Evolutionary conservation across 2,888 invertebrate species (phyloP), one percentile per base, ranked within the genome.

Genomic region (Caenorhabditis japonica): DNA sequence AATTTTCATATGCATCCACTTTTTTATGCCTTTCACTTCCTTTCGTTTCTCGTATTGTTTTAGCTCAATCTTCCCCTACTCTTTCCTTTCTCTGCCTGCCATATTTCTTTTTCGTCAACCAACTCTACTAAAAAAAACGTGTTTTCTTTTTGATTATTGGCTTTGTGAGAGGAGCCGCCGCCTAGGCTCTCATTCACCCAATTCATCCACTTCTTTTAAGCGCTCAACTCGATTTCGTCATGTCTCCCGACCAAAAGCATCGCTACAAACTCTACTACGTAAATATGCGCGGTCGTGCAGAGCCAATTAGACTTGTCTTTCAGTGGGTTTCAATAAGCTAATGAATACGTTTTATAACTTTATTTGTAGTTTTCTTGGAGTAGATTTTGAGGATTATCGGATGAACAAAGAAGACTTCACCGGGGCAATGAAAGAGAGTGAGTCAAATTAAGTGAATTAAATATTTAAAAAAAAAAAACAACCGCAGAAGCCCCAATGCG

Each of bases 271-370:
- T 76, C 17, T 56, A 53, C 17, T 76, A 76, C 17, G 52, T 47
- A 1, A 59, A 76, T 33, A 23, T 55, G 33, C 38, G 66, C 7
- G 76, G 76, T 19, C 58, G 76, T n/a, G 76, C 68, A 27, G 76
- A 76, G 36, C 72, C 72, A 36, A 76, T 76, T 59, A 52, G 76
- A 46, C 46, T 76, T 19, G 43, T 76, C 17, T 69, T 76, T 19
- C 58, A 69, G 56, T 75, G 36, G 17, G 52, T 51, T 15, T 10
- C n/a, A 19, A 17, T 33, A 27, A 36, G 4, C 15, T 13, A 4
- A 43, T 1, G 8, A 36, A 17, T 5, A 21, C 13, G 4, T 10
- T 43, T 12, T 43, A 13, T 34, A n/a, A 17, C 10, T 1, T 5
- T 21, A 7, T 43, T 53, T 72, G 33, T 27, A 72, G 72, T 15